Base-by-base conservation (phyloP, 2,113 vertebrate genomes). In the Clarias magur region DNA sequence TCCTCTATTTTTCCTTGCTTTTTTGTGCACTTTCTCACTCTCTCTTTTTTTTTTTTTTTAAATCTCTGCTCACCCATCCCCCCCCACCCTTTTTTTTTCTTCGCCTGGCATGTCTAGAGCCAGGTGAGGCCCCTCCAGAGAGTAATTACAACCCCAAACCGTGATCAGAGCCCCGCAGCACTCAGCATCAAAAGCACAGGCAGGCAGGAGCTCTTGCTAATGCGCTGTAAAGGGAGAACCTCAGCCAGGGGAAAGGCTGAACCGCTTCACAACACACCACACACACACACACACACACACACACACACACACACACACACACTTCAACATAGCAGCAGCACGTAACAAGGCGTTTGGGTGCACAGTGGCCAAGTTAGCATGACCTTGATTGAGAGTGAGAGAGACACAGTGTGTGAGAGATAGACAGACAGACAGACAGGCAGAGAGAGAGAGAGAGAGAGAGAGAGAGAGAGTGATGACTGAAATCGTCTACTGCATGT, bases 121-220 rank as follows among this genome's bases (percentile, higher is more conserved):
- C 88, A 90, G 86, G 88, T 88, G 88, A 89, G 86, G 90, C 86
- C 80, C 89, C 88, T 88, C 83, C 25, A 86, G 84, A 88, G 88
- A 89, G 73, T 84, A 86, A 89, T 88, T 88, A 88, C 88, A 88
- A 85, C 85, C 85, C 80, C 84, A 82, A 85, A 87, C 84, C 80
- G 75, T 88, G 80, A 87, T 87, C 84, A 85, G 82, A 90, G 86
- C 89, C 88, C 88, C 53, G 83, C 89, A 80, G 89, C 88, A 59
- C 65, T 83, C 83, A 60, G 67, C 88, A 89, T 90, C 89, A 90
- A 87, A 48, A 89, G 86, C 80, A 25, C 63, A 76, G 30, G 57
- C 73, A 59, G 81, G 65, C 68, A 88, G 86, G 75, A 84, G 87
- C 84, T 60, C 30, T 1, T 16, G 81, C 87, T 89, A 86, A 90